A percentile compares a stretch with the other conserved stretches of the same genome.
These are phyloP conservation scores for Gracilinanus agilis DNA, from an alignment of 2,113 vertebrate species.

Conservation along the genomic window DNA sequence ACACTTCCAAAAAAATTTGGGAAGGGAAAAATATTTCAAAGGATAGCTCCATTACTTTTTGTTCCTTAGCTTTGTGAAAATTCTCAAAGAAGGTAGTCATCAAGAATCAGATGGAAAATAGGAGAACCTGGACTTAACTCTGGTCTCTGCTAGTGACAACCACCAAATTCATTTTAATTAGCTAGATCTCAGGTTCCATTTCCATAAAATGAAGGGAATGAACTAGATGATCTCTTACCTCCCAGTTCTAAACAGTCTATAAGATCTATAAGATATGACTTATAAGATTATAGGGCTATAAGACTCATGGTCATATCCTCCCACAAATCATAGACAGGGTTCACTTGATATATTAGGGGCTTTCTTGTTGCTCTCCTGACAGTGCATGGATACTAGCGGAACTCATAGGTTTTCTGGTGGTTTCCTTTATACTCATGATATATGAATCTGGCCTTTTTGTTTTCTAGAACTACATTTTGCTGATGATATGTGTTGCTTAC, in stretches of 20 bases:
- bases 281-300: not conserved
- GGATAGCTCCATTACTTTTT: not conserved
- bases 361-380: not conserved
- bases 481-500: not conserved
- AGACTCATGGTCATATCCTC: not conserved
- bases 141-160: not conserved
- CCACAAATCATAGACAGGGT: not conserved
- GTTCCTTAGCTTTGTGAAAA: conserved; percentile 41
- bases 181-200: not conserved
- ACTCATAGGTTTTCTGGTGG: not conserved
- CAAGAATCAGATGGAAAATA: not conserved
- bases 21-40: conserved; percentile 49
- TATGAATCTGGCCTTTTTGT: not conserved
- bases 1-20: not conserved
- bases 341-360: not conserved
- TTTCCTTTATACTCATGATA: too few relatives aligned
- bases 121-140: not conserved
- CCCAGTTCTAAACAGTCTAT: not conserved
- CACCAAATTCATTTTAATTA: not conserved
- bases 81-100: not conserved
- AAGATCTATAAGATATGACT: too few relatives aligned
- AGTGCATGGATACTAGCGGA: not conserved
- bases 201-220: not conserved
- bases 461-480: not conserved
- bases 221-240: not conserved